Conservation (phyloP, 2,888 invertebrate genomes). For the Macropis europaea region DNA sequence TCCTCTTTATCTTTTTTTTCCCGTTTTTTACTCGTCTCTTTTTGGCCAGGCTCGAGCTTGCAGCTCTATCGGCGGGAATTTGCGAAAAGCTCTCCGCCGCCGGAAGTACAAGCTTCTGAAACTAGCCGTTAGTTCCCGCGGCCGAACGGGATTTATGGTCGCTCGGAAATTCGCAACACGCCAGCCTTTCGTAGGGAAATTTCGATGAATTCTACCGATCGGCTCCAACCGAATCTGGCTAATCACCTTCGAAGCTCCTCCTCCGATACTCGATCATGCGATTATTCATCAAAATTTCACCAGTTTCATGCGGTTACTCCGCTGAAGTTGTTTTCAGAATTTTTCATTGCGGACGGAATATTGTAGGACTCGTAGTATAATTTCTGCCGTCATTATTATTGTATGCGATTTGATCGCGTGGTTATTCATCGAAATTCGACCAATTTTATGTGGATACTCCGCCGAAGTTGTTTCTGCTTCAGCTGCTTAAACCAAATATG, state of each 20-base stretch:
- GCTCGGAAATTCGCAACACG: conserved; percentile 28
- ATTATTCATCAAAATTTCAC: too few species aligned
- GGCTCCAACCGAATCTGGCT: conserved; percentile 5
- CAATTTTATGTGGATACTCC: too few species aligned
- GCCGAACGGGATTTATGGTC: conserved; percentile 36
- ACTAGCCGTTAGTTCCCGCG: conserved; percentile 42
- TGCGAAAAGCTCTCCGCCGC: conserved; percentile 39
- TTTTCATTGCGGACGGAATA: too few species aligned
- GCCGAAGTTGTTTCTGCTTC: too few species aligned
- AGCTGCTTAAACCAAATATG: too few species aligned
- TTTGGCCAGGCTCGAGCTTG: background rate
- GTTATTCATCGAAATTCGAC: too few species aligned
- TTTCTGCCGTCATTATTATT: too few species aligned
- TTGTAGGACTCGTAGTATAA: too few species aligned
- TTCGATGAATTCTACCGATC: background rate
- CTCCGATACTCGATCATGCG: too few species aligned
- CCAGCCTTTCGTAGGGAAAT: conserved; percentile 23
- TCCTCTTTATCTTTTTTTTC: background rate
- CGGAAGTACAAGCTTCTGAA: conserved; percentile 45
- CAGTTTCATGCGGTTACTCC: too few species aligned
- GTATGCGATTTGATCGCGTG: too few species aligned
- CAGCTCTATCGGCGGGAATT: conserved; percentile 40
- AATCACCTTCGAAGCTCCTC: conserved; percentile 16
- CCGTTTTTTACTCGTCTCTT: background rate
- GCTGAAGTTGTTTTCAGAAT: too few species aligned